phyloP scores from a whole-genome alignment of 2,113 vertebrate genomes.

The Deroptyus accipitrinus region DNA sequence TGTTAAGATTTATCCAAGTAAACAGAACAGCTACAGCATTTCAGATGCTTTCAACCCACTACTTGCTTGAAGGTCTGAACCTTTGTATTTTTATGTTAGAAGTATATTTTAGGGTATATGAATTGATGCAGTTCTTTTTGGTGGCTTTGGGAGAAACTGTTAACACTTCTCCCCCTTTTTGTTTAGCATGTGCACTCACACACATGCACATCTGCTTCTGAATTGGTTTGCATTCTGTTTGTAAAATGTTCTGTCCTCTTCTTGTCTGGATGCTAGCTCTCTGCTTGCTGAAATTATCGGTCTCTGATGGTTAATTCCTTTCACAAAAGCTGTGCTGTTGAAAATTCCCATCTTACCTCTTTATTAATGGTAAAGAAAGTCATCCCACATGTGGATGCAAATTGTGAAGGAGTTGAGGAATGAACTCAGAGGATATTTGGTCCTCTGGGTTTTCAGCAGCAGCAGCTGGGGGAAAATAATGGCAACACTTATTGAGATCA shows the following conservation, averaged over 20 bases:
- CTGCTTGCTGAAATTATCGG: not conserved
- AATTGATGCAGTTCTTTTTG: not conserved
- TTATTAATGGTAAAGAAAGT: not conserved
- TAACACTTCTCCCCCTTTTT: not conserved
- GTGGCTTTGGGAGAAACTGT: not conserved
- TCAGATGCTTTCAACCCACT: not conserved
- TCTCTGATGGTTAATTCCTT: not conserved
- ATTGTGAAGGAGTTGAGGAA: not conserved
- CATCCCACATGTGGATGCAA: not conserved
- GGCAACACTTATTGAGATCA: not conserved
- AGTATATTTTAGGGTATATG: not conserved
- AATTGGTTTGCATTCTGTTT: not conserved
- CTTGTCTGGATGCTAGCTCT: not conserved
- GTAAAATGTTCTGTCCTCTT: not conserved
- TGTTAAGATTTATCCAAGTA: not conserved
- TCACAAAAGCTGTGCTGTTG: not conserved
- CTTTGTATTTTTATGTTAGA: not conserved
- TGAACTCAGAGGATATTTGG: not conserved
- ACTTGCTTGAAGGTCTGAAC: not conserved
- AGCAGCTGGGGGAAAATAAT: not conserved
- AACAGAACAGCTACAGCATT: not conserved
- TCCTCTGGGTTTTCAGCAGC: not conserved
- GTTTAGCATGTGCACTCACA: not conserved
- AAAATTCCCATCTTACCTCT: not conserved
- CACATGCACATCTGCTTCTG: rapidly evolving